Percentiles rank a stretch among this genome's conserved stretches.
Conservation (phyloP, 2,113 vertebrate genomes). For the Hyperopisus bebe region DNA sequence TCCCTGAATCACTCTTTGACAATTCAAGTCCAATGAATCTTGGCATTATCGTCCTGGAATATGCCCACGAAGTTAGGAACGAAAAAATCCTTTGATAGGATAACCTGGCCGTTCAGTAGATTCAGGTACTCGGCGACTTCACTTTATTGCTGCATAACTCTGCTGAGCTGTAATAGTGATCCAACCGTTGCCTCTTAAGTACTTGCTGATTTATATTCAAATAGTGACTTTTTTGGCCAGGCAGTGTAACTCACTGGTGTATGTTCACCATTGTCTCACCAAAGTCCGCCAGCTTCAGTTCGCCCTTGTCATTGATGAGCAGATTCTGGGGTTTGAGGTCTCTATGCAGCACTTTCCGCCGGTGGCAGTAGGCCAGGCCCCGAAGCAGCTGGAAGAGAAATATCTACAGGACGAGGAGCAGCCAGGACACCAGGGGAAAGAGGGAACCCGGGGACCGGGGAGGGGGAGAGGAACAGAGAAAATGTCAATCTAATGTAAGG, state of each 20-base stretch:
- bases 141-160: no score
- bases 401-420: constrained; percentile 39
- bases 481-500: constrained; percentile 25
- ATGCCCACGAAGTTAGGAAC: no score
- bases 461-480: neutral
- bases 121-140: no score
- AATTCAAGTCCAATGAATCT: no score
- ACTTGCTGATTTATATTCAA: no score
- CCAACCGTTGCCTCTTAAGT: no score
- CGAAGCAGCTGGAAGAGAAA: constrained; percentile 78
- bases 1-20: no score
- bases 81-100: no score
- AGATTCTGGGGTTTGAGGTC: constrained; percentile 85
- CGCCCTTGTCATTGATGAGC: constrained; percentile 78
- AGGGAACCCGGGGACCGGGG: neutral
- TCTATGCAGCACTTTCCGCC: constrained; percentile 76
- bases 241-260: neutral
- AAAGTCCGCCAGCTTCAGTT: constrained; percentile 82
- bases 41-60: no score
- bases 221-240: no score
- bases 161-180: no score
- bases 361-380: constrained; percentile 77
- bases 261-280: constrained; percentile 48
- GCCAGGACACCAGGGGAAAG: neutral
- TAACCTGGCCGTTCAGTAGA: no score